Conservation (phyloP, 2,888 invertebrate species). For the Periphyllus acericola region DNA sequence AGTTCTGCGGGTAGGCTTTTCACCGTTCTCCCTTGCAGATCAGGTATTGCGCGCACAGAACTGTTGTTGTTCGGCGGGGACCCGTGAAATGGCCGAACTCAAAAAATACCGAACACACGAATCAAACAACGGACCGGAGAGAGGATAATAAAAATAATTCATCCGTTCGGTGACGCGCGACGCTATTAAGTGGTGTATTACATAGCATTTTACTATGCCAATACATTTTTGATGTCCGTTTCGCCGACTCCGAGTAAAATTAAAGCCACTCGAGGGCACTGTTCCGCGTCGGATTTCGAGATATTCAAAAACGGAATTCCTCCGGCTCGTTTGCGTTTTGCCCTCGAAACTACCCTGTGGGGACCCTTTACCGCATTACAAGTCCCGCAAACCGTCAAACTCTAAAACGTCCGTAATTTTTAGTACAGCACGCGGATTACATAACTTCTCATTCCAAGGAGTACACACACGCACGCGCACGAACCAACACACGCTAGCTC, state of each 20-base stretch:
- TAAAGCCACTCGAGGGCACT: constrained; percentile 19
- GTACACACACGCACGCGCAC: too few species aligned
- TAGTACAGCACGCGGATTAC: neutral
- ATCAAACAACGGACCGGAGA: too few species aligned
- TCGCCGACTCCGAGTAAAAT: constrained; percentile 9
- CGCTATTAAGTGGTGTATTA: neutral
- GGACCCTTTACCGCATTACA: neutral
- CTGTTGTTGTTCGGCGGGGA: neutral
- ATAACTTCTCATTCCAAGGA: neutral
- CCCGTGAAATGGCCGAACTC: neutral
- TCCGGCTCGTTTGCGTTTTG: neutral
- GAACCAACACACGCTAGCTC: neutral
- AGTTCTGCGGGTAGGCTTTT: neutral
- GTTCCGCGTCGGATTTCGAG: neutral
- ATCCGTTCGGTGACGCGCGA: neutral
- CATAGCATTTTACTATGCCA: neutral
- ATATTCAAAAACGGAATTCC: constrained; percentile 34
- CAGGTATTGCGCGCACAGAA: neutral
- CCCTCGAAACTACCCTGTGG: neutral
- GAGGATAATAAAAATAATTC: neutral
- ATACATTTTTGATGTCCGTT: neutral
- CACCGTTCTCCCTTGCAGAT: neutral
- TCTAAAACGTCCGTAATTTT: neutral
- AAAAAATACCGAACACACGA: neutral
- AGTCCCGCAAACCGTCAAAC: neutral